Percentiles rank a stretch among this genome's conserved stretches.
These are phyloP conservation scores for Polypterus senegalus DNA, from an alignment of 2,113 vertebrate genomes.

Conservation along the genomic window DNA sequence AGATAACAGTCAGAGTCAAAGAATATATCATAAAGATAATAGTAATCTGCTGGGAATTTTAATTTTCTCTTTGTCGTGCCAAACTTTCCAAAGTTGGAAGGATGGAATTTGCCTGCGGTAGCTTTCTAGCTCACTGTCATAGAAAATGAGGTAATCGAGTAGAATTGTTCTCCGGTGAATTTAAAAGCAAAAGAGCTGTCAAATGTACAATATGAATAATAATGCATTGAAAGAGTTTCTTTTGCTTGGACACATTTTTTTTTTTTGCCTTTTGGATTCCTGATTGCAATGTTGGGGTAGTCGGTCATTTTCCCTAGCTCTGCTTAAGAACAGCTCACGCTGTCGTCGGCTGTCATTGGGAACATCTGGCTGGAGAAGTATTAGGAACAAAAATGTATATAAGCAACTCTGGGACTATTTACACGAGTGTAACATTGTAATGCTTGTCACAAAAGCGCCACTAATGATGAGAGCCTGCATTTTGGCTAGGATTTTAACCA, in stretches of 20 bases:
- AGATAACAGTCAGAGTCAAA: no score
- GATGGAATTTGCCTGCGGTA: neutral
- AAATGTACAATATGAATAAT: neutral
- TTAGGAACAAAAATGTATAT: neutral
- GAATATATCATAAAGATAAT: no score
- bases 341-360: conserved; percentile 5
- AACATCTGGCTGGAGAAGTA: conserved; percentile 3
- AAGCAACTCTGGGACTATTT: neutral
- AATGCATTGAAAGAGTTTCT: neutral
- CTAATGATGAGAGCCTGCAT: conserved; percentile 1
- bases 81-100: neutral
- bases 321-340: neutral
- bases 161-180: neutral
- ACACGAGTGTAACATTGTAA: conserved; percentile 7
- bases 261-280: neutral
- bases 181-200: neutral
- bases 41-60: neutral
- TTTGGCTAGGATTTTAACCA: no score
- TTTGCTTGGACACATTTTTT: neutral
- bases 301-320: neutral
- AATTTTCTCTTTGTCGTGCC: neutral
- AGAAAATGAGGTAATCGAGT: no score
- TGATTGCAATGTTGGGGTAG: neutral
- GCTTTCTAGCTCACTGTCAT: neutral
- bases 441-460: neutral